Evolutionary conservation across 2,888 invertebrate species (phyloP).

Genomic region (Nymphalis polychloros): DNA sequence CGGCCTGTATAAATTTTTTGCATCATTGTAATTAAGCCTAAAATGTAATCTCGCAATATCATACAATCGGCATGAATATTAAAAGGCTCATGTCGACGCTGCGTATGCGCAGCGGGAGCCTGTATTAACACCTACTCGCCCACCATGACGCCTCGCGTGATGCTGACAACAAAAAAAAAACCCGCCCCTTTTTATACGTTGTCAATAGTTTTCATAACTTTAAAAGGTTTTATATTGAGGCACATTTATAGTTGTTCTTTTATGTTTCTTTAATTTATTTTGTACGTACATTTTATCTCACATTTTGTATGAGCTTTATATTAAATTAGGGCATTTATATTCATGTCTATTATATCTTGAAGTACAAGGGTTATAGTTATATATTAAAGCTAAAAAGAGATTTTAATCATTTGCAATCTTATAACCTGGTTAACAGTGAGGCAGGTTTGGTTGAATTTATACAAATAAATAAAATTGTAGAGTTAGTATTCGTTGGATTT

Average conservation of each 20-base stretch:
- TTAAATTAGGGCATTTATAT: too few relatives aligned
- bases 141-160: conserved; percentile 43
- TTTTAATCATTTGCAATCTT: too few relatives aligned
- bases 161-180: neutral
- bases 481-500: too few relatives aligned
- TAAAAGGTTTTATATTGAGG: neutral
- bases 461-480: too few relatives aligned
- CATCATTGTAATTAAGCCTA: conserved; percentile 1
- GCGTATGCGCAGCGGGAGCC: conserved; percentile 52
- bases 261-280: too few relatives aligned
- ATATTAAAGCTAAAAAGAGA: too few relatives aligned
- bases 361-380: too few relatives aligned
- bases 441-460: too few relatives aligned
- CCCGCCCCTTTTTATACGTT: conserved; percentile 5
- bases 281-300: neutral
- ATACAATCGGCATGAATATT: conserved; percentile 9
- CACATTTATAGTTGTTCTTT: neutral
- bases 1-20: neutral
- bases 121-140: conserved; percentile 63
- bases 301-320: neutral
- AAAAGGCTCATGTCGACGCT: conserved; percentile 15
- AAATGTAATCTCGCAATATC: conserved; percentile 2
- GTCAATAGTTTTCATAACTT: conserved; percentile 10
- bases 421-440: too few relatives aligned
- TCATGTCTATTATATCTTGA: too few relatives aligned